These are phyloP conservation scores for Cordilura impudica DNA, from an alignment of 2,888 invertebrate genomes.

Conservation along the genomic window DNA sequence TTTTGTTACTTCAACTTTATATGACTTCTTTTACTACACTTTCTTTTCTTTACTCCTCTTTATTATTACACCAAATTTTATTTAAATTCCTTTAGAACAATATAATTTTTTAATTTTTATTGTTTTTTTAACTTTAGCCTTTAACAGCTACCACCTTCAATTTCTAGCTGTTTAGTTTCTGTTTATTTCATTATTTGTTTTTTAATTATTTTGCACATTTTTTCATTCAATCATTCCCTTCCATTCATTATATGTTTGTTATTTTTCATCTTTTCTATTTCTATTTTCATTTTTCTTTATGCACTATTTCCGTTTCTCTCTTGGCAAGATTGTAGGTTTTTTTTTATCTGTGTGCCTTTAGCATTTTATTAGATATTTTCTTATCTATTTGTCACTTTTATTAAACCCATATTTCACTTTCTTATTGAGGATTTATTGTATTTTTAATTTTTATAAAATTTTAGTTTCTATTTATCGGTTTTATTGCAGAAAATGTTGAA, in stretches of 20 bases:
- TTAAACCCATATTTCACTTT: not conserved
- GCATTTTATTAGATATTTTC: not conserved
- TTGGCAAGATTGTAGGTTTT: constrained; percentile 10
- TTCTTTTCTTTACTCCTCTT: not conserved
- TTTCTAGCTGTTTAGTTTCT: too few species aligned
- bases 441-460: not conserved
- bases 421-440: not conserved
- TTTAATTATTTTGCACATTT: not conserved
- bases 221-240: not conserved
- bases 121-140: too few species aligned
- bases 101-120: too few species aligned
- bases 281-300: constrained; percentile 14
- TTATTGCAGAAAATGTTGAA: not conserved
- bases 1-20: not conserved
- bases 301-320: constrained; percentile 50
- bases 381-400: not conserved
- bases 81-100: not conserved
- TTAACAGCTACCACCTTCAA: too few species aligned
- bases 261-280: not conserved
- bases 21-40: constrained; percentile 21
- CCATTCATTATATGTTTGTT: not conserved
- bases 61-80: not conserved
- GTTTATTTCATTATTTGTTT: not conserved
- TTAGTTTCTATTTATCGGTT: not conserved
- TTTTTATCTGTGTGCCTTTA: not conserved